These are phyloP conservation scores for Micromesistius poutassou DNA, from an alignment of 2,797 vertebrate species.

Conservation along the genomic window DNA sequence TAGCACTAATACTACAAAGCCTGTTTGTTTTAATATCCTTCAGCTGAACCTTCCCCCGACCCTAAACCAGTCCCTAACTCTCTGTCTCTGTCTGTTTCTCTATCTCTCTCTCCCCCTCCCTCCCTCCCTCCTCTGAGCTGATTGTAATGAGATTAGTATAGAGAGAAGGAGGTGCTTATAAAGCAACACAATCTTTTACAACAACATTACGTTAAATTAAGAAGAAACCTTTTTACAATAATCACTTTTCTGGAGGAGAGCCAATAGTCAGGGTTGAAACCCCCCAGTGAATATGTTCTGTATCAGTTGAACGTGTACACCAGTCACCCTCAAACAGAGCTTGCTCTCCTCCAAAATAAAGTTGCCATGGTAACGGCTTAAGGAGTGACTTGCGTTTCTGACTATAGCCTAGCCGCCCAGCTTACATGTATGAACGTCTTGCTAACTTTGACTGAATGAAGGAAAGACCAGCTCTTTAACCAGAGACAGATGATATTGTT, in stretches of 20 bases:
- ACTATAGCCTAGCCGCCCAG: conserved; percentile 32
- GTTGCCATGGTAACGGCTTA: conserved; percentile 58
- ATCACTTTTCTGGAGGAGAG: background rate
- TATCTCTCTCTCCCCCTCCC: no score
- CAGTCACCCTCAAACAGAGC: conserved; percentile 28
- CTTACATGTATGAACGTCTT: conserved; percentile 16
- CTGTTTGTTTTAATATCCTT: background rate
- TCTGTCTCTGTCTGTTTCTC: no score
- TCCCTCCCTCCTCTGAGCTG: conserved; percentile 32
- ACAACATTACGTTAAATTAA: background rate
- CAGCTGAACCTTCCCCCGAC: background rate
- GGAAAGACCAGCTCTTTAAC: background rate
- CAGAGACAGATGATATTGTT: conserved; percentile 7
- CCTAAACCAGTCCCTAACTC: background rate
- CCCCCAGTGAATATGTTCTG: background rate
- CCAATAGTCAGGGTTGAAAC: background rate
- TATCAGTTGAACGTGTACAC: conserved; percentile 3
- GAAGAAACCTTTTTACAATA: background rate
- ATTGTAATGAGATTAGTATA: conserved; percentile 56
- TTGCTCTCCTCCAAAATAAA: conserved; percentile 31
- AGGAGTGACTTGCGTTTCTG: conserved; percentile 41
- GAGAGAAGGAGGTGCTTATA: conserved; percentile 20
- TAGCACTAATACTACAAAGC: background rate
- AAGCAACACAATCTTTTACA: conserved; percentile 14
- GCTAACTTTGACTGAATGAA: conserved; percentile 5